Evolutionary conservation across 1,140 invertebrate genomes (phyloP).

Genomic region (Atta colombica): DNA sequence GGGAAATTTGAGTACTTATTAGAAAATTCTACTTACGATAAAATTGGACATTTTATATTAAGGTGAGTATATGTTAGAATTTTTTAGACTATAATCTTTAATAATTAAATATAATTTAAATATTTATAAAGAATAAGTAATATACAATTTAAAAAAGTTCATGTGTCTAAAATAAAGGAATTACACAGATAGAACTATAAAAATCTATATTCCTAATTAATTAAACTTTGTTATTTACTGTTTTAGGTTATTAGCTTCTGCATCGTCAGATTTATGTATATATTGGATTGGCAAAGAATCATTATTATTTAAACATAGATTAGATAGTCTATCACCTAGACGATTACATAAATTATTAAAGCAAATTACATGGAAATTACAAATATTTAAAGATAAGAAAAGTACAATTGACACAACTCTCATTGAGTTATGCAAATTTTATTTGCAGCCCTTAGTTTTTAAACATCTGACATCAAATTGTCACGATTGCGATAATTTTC

Average conservation of each 20-base stretch:
- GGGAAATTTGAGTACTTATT: constrained; percentile 87
- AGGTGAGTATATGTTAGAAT: constrained; percentile 82
- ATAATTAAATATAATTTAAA: constrained; percentile 59
- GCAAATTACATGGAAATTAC: constrained; percentile 75
- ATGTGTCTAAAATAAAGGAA: not conserved
- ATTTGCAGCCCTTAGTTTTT: constrained; percentile 75
- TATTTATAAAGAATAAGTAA: constrained; percentile 70
- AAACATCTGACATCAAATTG: constrained; percentile 78
- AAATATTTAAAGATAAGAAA: constrained; percentile 63
- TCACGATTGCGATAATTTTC: constrained; percentile 77
- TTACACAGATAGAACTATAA: constrained; percentile 64
- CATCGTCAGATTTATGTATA: constrained; percentile 76
- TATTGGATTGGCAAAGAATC: constrained; percentile 81
- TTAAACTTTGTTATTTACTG: constrained; percentile 62
- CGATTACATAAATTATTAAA: constrained; percentile 81
- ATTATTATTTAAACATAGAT: constrained; percentile 79
- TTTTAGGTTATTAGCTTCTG: constrained; percentile 79
- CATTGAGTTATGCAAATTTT: constrained; percentile 74
- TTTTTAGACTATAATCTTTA: constrained; percentile 74
- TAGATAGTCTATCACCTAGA: constrained; percentile 77
- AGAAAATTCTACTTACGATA: constrained; percentile 88
- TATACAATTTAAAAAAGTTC: constrained; percentile 66
- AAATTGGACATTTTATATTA: constrained; percentile 88
- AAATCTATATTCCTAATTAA: not conserved
- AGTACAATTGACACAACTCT: constrained; percentile 72